Evolutionary conservation across 1,140 invertebrate species (phyloP).

Genomic region (Zaprionus gabonicus): DNA sequence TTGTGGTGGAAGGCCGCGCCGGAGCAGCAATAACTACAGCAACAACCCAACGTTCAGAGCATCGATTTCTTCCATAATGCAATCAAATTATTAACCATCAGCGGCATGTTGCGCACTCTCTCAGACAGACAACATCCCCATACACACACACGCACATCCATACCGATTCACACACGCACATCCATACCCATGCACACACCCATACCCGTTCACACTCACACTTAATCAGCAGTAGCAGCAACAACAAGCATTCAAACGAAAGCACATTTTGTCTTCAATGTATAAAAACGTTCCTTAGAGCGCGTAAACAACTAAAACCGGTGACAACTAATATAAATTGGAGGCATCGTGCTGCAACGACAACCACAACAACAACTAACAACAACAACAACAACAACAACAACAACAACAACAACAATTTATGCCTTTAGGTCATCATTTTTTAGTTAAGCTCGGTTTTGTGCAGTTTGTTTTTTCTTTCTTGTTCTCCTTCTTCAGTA

Average conservation of each 20-base stretch:
- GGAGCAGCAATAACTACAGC: constrained; percentile 38
- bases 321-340: constrained; percentile 17
- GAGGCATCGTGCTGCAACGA: constrained; percentile 28
- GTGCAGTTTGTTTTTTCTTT: constrained; percentile 29
- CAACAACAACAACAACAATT: constrained; percentile 7
- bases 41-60: constrained; percentile 72
- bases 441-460: constrained; percentile 60
- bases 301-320: constrained; percentile 19
- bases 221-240: constrained; percentile 27
- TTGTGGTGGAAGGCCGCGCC: constrained; percentile 23
- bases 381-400: constrained; percentile 4
- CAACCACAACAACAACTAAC: neutral
- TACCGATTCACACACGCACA: constrained; percentile 29
- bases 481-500: constrained; percentile 44
- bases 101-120: constrained; percentile 29
- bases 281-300: constrained; percentile 24
- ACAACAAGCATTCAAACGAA: constrained; percentile 17
- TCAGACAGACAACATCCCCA: constrained; percentile 33
- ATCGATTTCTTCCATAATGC: constrained; percentile 79
- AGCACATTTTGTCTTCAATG: constrained; percentile 28
- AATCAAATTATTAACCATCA: constrained; percentile 65
- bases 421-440: constrained; percentile 19
- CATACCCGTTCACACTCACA: neutral
- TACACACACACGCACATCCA: constrained; percentile 1
- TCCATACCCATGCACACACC: constrained; percentile 7